Conservation (phyloP, 2,888 invertebrate species). For the Drosophila nr. perissopoda region DNA sequence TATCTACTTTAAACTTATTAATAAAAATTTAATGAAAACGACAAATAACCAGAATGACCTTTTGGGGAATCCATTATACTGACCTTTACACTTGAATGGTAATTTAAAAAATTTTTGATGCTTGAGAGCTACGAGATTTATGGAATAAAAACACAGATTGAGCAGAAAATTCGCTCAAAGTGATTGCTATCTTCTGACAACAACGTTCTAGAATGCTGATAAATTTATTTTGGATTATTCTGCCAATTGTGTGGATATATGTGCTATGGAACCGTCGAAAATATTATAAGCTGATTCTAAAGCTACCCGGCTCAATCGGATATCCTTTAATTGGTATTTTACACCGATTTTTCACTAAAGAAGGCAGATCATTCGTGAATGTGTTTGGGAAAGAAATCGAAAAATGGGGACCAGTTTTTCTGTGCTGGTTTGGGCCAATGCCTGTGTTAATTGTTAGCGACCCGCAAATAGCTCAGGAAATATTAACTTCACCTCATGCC, state of each 20-base stretch:
- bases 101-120: background rate
- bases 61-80: background rate
- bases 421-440: conserved; percentile 72
- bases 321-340: conserved; percentile 71
- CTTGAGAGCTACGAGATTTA: background rate
- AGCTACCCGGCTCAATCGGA: conserved; percentile 70
- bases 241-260: conserved; percentile 57
- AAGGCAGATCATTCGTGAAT: background rate
- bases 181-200: background rate
- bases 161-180: background rate
- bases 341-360: conserved; percentile 3
- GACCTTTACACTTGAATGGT: background rate
- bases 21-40: background rate
- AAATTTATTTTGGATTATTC: conserved; percentile 33
- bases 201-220: conserved; percentile 22
- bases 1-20: background rate
- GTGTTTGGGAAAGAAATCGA: conserved; percentile 12
- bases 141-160: conserved; percentile 21
- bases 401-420: conserved; percentile 57
- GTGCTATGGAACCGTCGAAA: conserved; percentile 72
- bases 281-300: conserved; percentile 64
- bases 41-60: background rate
- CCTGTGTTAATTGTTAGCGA: conserved; percentile 70
- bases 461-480: conserved; percentile 63
- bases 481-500: conserved; percentile 67